Evolutionary conservation across 2,113 vertebrate species (phyloP).

Genomic region (Podarcis cretensis): DNA sequence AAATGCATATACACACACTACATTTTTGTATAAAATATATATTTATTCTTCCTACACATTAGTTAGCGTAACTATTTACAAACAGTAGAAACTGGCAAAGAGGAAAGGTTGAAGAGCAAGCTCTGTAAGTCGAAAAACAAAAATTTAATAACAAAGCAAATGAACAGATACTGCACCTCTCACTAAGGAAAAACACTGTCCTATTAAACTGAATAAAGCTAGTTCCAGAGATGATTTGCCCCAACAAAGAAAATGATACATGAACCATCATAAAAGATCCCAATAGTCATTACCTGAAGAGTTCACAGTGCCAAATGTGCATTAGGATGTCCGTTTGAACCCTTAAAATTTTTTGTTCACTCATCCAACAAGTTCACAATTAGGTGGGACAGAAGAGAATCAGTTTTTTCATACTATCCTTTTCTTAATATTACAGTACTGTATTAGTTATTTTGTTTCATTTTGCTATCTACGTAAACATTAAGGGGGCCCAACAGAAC

Average conservation of each 20-base stretch:
- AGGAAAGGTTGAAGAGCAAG: slow-evolving; percentile 12
- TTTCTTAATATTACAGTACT: neutral
- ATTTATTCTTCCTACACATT: slow-evolving; percentile 50
- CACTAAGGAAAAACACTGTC: neutral
- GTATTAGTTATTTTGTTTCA: neutral
- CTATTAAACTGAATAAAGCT: neutral
- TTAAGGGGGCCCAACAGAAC: neutral
- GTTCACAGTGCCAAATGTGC: neutral
- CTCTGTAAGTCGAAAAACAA: neutral
- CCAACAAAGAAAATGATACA: neutral
- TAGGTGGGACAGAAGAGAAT: neutral
- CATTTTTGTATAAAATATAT: slow-evolving; percentile 50
- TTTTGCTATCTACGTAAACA: neutral
- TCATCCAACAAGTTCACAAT: neutral
- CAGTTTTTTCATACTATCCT: neutral
- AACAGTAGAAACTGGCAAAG: slow-evolving; percentile 30
- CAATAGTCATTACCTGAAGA: neutral
- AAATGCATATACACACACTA: neutral
- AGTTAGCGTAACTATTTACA: slow-evolving; percentile 47
- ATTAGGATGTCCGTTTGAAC: neutral
- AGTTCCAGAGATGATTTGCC: neutral
- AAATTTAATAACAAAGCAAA: neutral
- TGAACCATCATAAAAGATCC: neutral
- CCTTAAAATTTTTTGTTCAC: neutral
- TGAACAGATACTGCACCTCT: neutral